Evolutionary conservation across 2,113 vertebrate species (phyloP), one percentile per base, ranked within the genome.

Genomic region (Puffinus mauretanicus): DNA sequence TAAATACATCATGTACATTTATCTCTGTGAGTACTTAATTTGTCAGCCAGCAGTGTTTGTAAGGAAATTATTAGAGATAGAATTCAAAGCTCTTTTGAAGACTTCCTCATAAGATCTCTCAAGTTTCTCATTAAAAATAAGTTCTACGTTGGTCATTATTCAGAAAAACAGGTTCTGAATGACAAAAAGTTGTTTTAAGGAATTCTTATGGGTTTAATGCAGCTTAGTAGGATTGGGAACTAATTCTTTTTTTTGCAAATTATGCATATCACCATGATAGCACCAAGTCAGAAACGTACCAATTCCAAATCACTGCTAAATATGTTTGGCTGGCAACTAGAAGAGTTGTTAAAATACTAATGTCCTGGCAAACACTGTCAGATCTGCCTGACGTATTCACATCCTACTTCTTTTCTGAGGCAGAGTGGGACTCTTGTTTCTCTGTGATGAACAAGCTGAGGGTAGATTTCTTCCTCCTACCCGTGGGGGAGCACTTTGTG

Each of bases 381-480:
- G 42, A 47, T 66, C 60, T 90, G 24, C 30, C 42, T 44, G 55
- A 49, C 15, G 0, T 70, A 69, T 38, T 86, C 57, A n/a, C 25
- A 44, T 84, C 47, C 44, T 88, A 40, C 29, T 79, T 21, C 47
- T 64, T 67, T 62, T 65, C 27, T 44, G 83, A 83, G 49, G 34
- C 57, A 34, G 42, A 42, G 34, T 10, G 26, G 25, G 38, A 20
- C 44, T 90, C 47, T 51, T 65, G 30, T 88, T 94, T 82, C 52
- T 84, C 89, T 36, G 91, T 46, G 61, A 81, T 90, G 22, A 93
- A 61, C n/a, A 93, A 86, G 52, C 77, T 88, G 52, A 80, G 94
- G 16, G 79, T 84, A 14, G 88, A 87, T 79, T 82, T 95, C 76
- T 85, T 89, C 46, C 29, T 96, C 34, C 42, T 51, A 17, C 66